Base-by-base conservation (phyloP, 2,113 vertebrate species). In the Apeltes quadracus region DNA sequence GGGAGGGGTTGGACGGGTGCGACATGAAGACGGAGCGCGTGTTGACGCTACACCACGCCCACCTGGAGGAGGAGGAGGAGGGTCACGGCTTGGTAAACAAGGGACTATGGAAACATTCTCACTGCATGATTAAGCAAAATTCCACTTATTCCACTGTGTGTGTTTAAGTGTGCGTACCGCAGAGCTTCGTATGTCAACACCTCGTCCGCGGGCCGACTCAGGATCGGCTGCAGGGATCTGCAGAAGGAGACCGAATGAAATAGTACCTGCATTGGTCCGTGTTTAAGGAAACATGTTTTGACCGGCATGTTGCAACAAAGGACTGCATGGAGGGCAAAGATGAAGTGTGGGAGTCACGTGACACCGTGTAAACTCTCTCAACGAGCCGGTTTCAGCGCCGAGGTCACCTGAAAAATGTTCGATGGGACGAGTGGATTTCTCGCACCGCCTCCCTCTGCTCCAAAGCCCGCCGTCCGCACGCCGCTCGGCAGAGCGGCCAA, bases 1-100 rank as follows among this genome's bases (percentile, higher is more conserved):
- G 92, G 73, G 92, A 93, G 1, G 65, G 20, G 81, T 59, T 93
- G n/a, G 74, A 89, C 0, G 84, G 66, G 0, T 80, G 92, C 43
- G 91, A 82, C 95, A 97, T 93, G 78, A 96, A 98, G 82, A 99
- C 92, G 0, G 96, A 96, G 66, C 97, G 94, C 4, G 98, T 99
- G 86, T 98, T 99, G 36, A 99, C 36, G 0, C 96, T 95, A 70
- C 95, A 98, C 97, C 97, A 99, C 8, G 97, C 97, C 97, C 98
- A 99, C 50, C 91, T 92, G 56, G n/a, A 38, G 4, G 6, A 61
- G 0, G 7, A 32, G 23, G 48, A 18, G 22, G 50, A 23, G 50
- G 48, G 7, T 48, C 7, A 48, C 46, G 3, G 7, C 20, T 22
- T n/a, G 10, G n/a, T 48, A 48, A 44, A 44, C 41, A 10, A n/a